phyloP scores from a whole-genome alignment of 2,888 invertebrate species.

The Tubulanus polymorphus region DNA sequence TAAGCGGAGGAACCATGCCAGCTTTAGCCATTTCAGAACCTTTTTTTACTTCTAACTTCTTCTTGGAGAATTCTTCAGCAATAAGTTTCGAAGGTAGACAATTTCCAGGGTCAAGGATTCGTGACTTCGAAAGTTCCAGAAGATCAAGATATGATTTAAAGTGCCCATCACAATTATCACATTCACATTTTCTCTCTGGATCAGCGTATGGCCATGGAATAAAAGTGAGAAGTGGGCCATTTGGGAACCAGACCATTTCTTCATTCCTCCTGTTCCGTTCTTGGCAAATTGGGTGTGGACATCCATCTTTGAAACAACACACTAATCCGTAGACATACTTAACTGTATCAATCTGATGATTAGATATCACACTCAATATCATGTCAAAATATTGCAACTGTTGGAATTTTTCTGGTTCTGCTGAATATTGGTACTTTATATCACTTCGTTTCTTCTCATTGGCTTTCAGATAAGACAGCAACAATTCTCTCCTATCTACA shows the following conservation, averaged over 20 bases:
- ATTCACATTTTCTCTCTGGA: not conserved
- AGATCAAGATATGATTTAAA: not conserved
- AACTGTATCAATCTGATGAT: not conserved
- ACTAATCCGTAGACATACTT: not conserved
- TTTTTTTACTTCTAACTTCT: not conserved
- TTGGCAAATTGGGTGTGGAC: not conserved
- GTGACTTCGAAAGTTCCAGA: not conserved
- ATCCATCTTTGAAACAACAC: not conserved
- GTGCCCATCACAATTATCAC: not conserved
- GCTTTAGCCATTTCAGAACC: not conserved
- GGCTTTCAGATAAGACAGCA: not conserved
- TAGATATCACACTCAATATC: not conserved
- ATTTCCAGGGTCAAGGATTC: not conserved
- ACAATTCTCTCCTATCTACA: not conserved
- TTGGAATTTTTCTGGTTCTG: not conserved
- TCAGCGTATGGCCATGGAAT: not conserved
- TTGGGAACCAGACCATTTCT: not conserved
- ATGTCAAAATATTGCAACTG: not conserved
- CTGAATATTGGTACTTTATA: not conserved
- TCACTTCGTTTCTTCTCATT: not conserved
- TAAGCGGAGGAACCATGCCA: not conserved
- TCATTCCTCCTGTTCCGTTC: not conserved
- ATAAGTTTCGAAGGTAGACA: not conserved
- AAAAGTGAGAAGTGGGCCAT: not conserved
- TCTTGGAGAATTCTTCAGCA: not conserved